Base-by-base conservation (phyloP, 2,888 invertebrate species). In the Drosophila macrothrix region DNA sequence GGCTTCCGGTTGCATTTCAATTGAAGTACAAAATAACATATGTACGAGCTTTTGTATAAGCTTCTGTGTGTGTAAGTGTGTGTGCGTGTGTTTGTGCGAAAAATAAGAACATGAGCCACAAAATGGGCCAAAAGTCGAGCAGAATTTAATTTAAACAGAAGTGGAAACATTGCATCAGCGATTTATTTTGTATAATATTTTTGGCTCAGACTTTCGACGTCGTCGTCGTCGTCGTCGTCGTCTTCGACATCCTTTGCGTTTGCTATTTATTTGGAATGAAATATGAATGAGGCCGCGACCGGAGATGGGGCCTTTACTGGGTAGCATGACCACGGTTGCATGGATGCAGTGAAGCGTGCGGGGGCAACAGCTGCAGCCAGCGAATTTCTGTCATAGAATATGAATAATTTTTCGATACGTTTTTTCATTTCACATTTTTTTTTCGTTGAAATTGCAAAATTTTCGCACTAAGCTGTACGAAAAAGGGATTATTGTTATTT, bases 191-290 rank as follows among this genome's bases (percentile, higher is more conserved):
- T 22, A 22, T 12, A 43, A 43, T 35, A 39, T 54, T 46, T 28
- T 52, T 16, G 54, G 25, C 41, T 41, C 10, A 10, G 41, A 41
- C 41, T 41, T 41, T 41, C n/a, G n/a, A n/a, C 39, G 37, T 16
- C n/a, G 39, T 12, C 33, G 33, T 33, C 14, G 35, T 35, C 50
- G 55, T 59, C 56, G 58, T 37, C 28, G 49, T 19, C 46, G 56
- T 60, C 43, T 67, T 55, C 68, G 41, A 84, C 72, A 80, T 84
- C 87, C 82, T 84, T 76, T 67, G 29, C 59, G 25, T 49, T 37
- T 52, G 60, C 55, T 62, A 53, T 75, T 88, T 84, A 88, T 72
- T 52, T 37, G 52, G 82, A 88, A 84, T 83, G 86, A 84, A 88
- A 88, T 88, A 80, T 61, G 88, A 85, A 77, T 73, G 74, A 37